Evolutionary conservation across 2,888 invertebrate species (phyloP).

Genomic region (Ditylenchus weischeri): DNA sequence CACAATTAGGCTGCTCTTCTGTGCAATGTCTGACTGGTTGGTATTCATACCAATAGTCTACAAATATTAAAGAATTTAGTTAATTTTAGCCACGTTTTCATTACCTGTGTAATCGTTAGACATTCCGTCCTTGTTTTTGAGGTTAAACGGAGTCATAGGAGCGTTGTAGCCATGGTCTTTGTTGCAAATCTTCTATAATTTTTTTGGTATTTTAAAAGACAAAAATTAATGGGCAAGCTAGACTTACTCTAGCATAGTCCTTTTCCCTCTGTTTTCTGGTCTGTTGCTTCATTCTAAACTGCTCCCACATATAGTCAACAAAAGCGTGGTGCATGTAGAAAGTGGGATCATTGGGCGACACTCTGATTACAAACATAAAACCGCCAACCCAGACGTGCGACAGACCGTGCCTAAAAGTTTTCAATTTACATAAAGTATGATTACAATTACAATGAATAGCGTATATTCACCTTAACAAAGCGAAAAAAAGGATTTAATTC

Average conservation of each 20-base stretch:
- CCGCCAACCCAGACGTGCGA: slow-evolving; percentile 59
- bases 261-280: slow-evolving; percentile 48
- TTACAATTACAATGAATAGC: too few relatives aligned
- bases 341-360: slow-evolving; percentile 42
- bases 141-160: slow-evolving; percentile 54
- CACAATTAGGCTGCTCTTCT: slow-evolving; percentile 37
- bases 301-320: slow-evolving; percentile 57
- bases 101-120: slow-evolving; percentile 53
- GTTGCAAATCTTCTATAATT: slow-evolving; percentile 51
- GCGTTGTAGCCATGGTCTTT: slow-evolving; percentile 45
- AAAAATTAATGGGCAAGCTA: background rate
- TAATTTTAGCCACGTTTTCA: too few relatives aligned
- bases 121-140: slow-evolving; percentile 53
- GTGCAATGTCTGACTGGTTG: slow-evolving; percentile 51
- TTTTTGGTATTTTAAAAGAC: background rate
- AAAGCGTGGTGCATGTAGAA: slow-evolving; percentile 58
- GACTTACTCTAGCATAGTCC: slow-evolving; percentile 44
- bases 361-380: slow-evolving; percentile 58
- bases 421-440: background rate
- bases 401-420: slow-evolving; percentile 9
- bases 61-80: slow-evolving; percentile 9
- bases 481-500: too few relatives aligned
- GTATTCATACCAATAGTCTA: slow-evolving; percentile 53
- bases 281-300: slow-evolving; percentile 51
- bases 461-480: too few relatives aligned